A percentile compares a stretch with the other conserved stretches of the same genome.
phyloP scores from a whole-genome alignment of 2,888 invertebrate genomes.

The Zygaena filipendulae region DNA sequence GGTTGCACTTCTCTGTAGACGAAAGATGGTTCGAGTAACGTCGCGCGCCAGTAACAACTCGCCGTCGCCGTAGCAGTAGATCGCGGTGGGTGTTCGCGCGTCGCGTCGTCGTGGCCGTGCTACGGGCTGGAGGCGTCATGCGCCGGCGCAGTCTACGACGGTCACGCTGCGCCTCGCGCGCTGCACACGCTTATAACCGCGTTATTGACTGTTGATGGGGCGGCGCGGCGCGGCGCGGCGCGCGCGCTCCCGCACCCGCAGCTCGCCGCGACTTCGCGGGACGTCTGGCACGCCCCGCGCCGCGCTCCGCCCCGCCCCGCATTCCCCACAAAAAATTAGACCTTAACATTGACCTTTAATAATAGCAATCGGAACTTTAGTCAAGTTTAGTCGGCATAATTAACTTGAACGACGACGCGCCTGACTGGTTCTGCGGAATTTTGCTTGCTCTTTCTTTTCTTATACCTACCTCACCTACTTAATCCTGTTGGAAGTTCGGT shows the following conservation, averaged over 20 bases:
- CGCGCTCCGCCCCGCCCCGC: constrained; percentile 32
- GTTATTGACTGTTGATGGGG: constrained; percentile 1
- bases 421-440: neutral
- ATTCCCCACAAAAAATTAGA: no score
- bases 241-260: constrained; percentile 26
- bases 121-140: constrained; percentile 13
- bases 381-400: no score
- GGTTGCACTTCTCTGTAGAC: no score
- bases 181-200: constrained; percentile 35
- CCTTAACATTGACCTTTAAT: no score
- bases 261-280: constrained; percentile 8
- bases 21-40: no score
- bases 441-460: constrained; percentile 1
- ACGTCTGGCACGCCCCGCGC: constrained; percentile 49
- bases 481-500: no score
- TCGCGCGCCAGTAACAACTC: constrained; percentile 9
- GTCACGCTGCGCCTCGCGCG: constrained; percentile 27
- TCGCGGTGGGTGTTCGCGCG: constrained; percentile 10
- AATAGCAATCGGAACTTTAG: no score
- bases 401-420: constrained; percentile 1
- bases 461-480: no score
- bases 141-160: constrained; percentile 18
- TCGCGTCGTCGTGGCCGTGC: constrained; percentile 10
- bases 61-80: constrained; percentile 4
- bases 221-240: constrained; percentile 34